phyloP scores from a whole-genome alignment of 2,113 vertebrate genomes.

The Promerops cafer region DNA sequence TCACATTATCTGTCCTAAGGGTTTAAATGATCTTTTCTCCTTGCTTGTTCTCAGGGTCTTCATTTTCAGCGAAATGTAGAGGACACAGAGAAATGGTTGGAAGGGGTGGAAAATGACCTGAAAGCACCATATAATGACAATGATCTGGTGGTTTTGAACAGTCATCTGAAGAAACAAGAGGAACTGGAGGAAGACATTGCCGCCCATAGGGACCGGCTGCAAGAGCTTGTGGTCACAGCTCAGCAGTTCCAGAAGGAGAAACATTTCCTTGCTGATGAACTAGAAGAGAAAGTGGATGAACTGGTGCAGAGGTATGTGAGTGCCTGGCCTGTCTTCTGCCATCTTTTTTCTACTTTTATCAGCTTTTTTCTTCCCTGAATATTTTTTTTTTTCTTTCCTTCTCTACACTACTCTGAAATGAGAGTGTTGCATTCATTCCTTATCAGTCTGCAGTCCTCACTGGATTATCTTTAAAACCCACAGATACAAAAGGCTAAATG shows the following conservation, averaged over 20 bases:
- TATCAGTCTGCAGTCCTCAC: background rate
- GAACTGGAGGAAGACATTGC: constrained; percentile 79
- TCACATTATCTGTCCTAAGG: background rate
- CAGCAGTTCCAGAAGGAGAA: constrained; percentile 72
- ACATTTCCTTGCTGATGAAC: constrained; percentile 76
- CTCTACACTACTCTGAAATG: background rate
- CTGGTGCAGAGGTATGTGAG: constrained; percentile 76
- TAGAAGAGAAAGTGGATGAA: constrained; percentile 72
- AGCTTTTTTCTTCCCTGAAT: background rate
- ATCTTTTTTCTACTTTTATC: background rate
- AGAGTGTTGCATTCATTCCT: background rate
- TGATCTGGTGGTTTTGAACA: constrained; percentile 71
- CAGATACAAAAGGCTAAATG: constrained; percentile 77
- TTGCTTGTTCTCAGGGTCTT: constrained; percentile 69
- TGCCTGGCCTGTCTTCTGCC: background rate
- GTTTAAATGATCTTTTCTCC: background rate
- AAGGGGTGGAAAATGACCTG: constrained; percentile 74
- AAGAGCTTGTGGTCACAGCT: constrained; percentile 72
- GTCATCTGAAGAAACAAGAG: constrained; percentile 77
- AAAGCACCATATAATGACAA: constrained; percentile 51
- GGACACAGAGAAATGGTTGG: constrained; percentile 79
- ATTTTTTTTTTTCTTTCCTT: background rate
- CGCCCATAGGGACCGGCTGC: constrained; percentile 66
- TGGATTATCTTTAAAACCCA: background rate
- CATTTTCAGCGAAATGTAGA: constrained; percentile 76